phyloP scores from a whole-genome alignment of 2,113 vertebrate species.

The Sterna hirundo region DNA sequence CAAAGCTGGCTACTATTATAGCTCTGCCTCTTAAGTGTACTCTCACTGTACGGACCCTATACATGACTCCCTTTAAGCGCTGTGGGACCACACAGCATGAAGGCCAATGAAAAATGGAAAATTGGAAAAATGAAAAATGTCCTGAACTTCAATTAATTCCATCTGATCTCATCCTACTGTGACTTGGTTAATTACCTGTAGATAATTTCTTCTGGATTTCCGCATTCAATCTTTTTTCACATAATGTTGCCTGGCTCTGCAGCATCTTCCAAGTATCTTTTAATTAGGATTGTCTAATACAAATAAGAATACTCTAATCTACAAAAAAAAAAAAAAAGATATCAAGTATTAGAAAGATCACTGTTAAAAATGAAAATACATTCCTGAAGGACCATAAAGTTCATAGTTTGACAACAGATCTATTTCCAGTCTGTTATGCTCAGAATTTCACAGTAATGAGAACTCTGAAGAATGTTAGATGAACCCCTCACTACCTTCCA shows the following conservation, averaged over 20 bases:
- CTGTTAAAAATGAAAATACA: not conserved
- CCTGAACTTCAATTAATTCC: not conserved
- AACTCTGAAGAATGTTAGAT: not conserved
- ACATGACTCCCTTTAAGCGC: not conserved
- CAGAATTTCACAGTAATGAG: not conserved
- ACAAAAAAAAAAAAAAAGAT: not conserved
- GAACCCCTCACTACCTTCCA: not conserved
- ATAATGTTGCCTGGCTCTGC: not conserved
- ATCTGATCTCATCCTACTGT: not conserved
- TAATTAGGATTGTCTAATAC: not conserved
- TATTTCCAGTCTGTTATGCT: not conserved
- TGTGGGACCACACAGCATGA: not conserved
- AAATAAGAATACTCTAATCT: not conserved
- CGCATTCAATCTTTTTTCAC: not conserved
- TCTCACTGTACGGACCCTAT: not conserved
- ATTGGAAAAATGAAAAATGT: not conserved
- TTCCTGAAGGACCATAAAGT: not conserved
- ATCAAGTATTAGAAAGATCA: not conserved
- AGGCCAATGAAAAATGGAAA: not conserved
- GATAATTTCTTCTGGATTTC: not conserved
- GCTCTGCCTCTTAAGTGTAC: not conserved
- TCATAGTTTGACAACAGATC: not conserved
- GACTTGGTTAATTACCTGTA: not conserved
- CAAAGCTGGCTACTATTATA: not conserved
- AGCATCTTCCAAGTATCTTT: not conserved